Percentiles rank a stretch among this genome's conserved stretches.
Evolutionary conservation across 2,888 invertebrate genomes (phyloP).

Genomic region (Rhagophthalmus giganteus): DNA sequence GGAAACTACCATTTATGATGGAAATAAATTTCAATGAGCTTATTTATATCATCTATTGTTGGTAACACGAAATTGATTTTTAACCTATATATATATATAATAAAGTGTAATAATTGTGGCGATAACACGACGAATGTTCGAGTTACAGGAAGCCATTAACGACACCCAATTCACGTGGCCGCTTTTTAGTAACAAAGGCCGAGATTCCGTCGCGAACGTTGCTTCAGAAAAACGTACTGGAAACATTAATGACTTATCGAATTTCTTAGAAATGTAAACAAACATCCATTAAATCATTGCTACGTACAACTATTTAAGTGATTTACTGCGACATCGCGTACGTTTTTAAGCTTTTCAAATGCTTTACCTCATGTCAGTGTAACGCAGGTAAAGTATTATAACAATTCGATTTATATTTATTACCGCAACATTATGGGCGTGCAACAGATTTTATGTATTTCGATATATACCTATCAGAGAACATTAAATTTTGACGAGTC

Average conservation of each 20-base stretch:
- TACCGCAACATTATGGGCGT: too few relatives aligned
- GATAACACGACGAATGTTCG: background rate
- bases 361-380: background rate
- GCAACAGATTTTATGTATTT: too few relatives aligned
- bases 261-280: constrained; percentile 17
- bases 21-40: too few relatives aligned
- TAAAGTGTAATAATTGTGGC: too few relatives aligned
- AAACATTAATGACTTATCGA: constrained; percentile 9
- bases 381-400: too few relatives aligned
- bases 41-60: too few relatives aligned
- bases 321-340: constrained; percentile 15
- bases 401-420: too few relatives aligned
- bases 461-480: too few relatives aligned
- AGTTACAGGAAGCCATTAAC: background rate
- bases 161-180: constrained; percentile 4
- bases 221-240: background rate
- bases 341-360: constrained; percentile 3
- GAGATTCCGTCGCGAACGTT: constrained; percentile 3
- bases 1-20: background rate
- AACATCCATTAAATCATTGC: constrained; percentile 16
- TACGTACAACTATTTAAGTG: constrained; percentile 14
- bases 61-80: too few relatives aligned
- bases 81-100: too few relatives aligned
- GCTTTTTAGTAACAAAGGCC: constrained; percentile 3
- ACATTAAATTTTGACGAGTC: too few relatives aligned